Percentiles rank a stretch among this genome's conserved stretches.
Evolutionary conservation across 2,797 vertebrate species (phyloP).

Genomic region (Clamator glandarius): DNA sequence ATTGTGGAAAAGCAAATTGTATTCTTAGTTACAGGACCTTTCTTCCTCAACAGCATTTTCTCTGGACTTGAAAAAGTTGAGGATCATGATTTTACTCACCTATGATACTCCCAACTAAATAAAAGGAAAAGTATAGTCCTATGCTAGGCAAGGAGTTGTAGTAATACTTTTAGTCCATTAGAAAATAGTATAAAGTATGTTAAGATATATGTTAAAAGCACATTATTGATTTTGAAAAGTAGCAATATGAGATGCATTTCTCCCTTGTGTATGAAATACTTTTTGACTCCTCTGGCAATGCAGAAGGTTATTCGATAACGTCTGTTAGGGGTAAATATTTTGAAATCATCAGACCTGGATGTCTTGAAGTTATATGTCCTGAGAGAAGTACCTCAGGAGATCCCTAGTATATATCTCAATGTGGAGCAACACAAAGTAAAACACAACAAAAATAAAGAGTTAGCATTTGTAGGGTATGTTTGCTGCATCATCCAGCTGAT

Average conservation of each 20-base stretch:
- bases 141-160: neutral
- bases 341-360: neutral
- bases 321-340: neutral
- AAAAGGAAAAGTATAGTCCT: neutral
- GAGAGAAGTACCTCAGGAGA: neutral
- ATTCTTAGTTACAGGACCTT: neutral
- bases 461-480: neutral
- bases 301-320: neutral
- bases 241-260: neutral
- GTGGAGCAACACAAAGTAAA: neutral
- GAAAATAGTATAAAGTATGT: neutral
- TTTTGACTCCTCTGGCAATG: neutral
- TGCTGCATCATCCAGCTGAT: neutral
- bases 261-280: neutral
- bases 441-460: neutral
- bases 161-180: neutral
- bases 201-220: neutral
- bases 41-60: neutral
- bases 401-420: neutral
- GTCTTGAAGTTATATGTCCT: neutral
- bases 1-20: neutral
- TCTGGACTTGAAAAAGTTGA: neutral
- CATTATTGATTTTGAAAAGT: neutral
- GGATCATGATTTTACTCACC: neutral
- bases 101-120: neutral